Conservation (phyloP, 1,140 invertebrate species). For the Kradibia gibbosae region DNA sequence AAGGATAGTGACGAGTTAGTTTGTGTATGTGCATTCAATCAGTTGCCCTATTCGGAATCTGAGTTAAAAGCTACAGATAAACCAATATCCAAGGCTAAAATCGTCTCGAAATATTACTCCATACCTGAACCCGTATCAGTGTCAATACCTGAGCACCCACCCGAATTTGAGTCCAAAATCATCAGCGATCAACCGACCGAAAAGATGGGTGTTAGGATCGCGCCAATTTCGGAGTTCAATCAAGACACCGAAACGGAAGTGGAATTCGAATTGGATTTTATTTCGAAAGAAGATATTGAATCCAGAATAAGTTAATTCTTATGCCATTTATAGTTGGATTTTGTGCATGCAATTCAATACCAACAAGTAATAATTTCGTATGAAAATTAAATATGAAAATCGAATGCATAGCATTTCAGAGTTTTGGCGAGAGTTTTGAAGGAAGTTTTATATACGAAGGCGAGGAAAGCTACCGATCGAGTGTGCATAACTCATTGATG, state of each 20-base stretch:
- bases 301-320: slow-evolving; percentile 37
- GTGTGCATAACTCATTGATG: not conserved
- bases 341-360: not conserved
- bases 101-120: not conserved
- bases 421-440: slow-evolving; percentile 34
- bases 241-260: slow-evolving; percentile 64
- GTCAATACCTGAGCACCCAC: not conserved
- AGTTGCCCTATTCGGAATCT: not conserved
- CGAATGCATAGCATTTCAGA: slow-evolving; percentile 20
- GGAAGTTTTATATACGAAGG: slow-evolving; percentile 29
- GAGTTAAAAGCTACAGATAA: not conserved
- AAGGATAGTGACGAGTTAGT: slow-evolving; percentile 28
- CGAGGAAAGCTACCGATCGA: slow-evolving; percentile 13
- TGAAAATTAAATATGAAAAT: too few species aligned
- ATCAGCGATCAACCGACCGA: not conserved
- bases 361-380: not conserved
- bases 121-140: not conserved
- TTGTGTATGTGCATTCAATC: slow-evolving; percentile 22
- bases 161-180: not conserved
- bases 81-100: not conserved
- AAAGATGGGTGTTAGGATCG: not conserved
- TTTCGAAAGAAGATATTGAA: slow-evolving; percentile 57
- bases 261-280: slow-evolving; percentile 61
- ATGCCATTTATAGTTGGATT: not conserved
- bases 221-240: slow-evolving; percentile 54